These are phyloP conservation scores for Bothrops jararaca DNA, from an alignment of 2,113 vertebrate genomes.

Conservation along the genomic window DNA sequence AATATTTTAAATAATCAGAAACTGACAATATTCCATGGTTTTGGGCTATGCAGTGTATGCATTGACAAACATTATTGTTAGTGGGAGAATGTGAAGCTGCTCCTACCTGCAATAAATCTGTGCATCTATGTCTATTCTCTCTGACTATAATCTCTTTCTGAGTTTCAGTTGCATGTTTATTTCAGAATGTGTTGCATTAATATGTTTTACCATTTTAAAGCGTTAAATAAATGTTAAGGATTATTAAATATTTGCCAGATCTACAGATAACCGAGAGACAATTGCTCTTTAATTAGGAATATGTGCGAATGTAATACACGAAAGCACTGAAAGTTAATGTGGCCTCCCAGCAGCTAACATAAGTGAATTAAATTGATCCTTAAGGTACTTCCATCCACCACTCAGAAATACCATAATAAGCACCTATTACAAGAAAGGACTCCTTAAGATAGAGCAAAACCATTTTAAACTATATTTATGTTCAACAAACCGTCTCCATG, in stretches of 20 bases:
- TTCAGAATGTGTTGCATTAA: not conserved
- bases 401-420: constrained; percentile 24
- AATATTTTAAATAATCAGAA: not conserved
- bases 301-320: constrained; percentile 62
- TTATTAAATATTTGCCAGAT: constrained; percentile 52
- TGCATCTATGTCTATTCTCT: not conserved
- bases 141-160: not conserved
- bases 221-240: constrained; percentile 40
- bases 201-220: constrained; percentile 27
- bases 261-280: constrained; percentile 63
- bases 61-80: not conserved
- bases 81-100: not conserved
- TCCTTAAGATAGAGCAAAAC: not conserved
- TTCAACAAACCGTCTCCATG: constrained; percentile 54
- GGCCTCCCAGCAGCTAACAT: constrained; percentile 60
- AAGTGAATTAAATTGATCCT: constrained; percentile 61
- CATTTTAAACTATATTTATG: not conserved
- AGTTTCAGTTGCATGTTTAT: not conserved
- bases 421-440: constrained; percentile 61
- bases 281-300: constrained; percentile 73
- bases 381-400: not conserved
- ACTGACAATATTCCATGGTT: not conserved
- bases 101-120: not conserved
- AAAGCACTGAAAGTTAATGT: constrained; percentile 65
- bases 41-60: not conserved